phyloP scores from a whole-genome alignment of 2,888 invertebrate genomes.

The Caenorhabditis macrosperma region DNA sequence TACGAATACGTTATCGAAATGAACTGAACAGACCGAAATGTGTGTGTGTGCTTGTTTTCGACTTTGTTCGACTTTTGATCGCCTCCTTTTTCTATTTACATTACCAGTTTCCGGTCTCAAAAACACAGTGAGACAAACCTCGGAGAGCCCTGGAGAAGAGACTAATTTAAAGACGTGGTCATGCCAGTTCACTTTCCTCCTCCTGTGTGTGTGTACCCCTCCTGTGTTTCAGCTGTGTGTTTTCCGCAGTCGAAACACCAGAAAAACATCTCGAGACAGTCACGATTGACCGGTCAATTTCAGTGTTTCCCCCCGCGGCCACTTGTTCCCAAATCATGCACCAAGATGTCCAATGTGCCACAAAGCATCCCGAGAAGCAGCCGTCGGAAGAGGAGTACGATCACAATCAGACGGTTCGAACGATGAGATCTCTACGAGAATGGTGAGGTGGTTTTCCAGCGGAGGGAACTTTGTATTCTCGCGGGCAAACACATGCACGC shows the following conservation, averaged over 20 bases:
- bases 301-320: background rate
- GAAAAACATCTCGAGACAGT: constrained; percentile 19
- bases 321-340: background rate
- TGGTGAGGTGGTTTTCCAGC: constrained; percentile 19
- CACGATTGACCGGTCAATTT: constrained; percentile 40
- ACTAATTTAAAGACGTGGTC: background rate
- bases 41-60: constrained; percentile 3
- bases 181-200: background rate
- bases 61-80: constrained; percentile 14
- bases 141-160: constrained; percentile 4
- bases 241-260: background rate
- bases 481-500: constrained; percentile 33
- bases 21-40: background rate
- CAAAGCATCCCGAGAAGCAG: constrained; percentile 5
- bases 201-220: background rate
- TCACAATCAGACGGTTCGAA: constrained; percentile 19
- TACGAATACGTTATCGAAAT: background rate
- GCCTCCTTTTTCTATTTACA: constrained; percentile 8
- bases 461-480: background rate
- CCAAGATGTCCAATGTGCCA: constrained; percentile 4
- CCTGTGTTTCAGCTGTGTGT: background rate
- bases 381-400: constrained; percentile 15
- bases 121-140: constrained; percentile 20
- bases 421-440: constrained; percentile 17
- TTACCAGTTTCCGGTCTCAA: constrained; percentile 20